Conservation (phyloP, 1,140 invertebrate species). For the Meloidogyne floridensis region DNA sequence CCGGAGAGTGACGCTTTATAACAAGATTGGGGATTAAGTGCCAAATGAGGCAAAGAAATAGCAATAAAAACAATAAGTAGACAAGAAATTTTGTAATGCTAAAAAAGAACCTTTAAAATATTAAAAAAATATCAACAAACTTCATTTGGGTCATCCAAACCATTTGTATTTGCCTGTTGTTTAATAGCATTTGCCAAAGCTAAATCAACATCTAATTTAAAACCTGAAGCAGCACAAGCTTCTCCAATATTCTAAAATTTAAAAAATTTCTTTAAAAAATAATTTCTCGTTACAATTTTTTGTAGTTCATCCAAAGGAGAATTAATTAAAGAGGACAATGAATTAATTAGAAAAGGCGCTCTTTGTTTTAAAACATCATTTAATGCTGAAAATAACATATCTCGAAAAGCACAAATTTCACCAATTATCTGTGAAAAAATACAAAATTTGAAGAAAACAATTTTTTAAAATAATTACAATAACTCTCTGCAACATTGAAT, state of each 20-base stretch:
- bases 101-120: background rate
- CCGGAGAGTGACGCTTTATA: constrained; percentile 81
- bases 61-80: constrained; percentile 97
- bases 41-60: constrained; percentile 93
- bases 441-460: background rate
- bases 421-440: constrained; percentile 75
- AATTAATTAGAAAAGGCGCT: constrained; percentile 93
- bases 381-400: constrained; percentile 86
- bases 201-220: constrained; percentile 89
- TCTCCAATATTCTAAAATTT: constrained; percentile 78
- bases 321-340: constrained; percentile 89
- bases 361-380: constrained; percentile 86
- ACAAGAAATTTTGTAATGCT: constrained; percentile 90
- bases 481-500: constrained; percentile 81
- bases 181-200: constrained; percentile 84
- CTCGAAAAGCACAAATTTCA: constrained; percentile 90
- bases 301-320: constrained; percentile 86
- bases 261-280: background rate
- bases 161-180: constrained; percentile 77
- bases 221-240: constrained; percentile 91
- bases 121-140: constrained; percentile 8
- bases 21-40: constrained; percentile 79
- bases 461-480: constrained; percentile 71
- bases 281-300: constrained; percentile 65
- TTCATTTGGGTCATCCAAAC: constrained; percentile 46